Percentiles rank a stretch among this genome's conserved stretches.
Conservation (phyloP, 2,797 vertebrate genomes). For the Halcyon leucocephala region DNA sequence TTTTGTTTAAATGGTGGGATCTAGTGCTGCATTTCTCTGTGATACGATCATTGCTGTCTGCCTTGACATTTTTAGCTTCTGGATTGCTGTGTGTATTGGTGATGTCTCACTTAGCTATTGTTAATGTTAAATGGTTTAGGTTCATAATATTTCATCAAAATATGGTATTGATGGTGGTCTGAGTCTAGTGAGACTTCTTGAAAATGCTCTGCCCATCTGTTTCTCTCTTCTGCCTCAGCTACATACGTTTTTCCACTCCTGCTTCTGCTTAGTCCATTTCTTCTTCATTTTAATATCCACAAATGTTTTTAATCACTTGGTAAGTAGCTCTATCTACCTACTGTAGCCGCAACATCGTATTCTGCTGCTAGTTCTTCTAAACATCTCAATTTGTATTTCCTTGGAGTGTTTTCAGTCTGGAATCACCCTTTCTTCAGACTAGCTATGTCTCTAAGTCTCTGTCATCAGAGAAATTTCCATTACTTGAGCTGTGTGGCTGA, state of each 20-base stretch:
- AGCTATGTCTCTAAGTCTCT: background rate
- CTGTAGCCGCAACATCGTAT: background rate
- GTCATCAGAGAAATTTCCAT: background rate
- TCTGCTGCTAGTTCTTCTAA: background rate
- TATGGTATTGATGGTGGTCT: background rate
- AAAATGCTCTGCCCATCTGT: constrained; percentile 33
- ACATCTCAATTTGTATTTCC: background rate
- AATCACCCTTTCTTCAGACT: background rate
- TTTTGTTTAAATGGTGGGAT: background rate
- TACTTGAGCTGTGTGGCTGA: background rate
- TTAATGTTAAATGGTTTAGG: background rate
- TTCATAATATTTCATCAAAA: constrained; percentile 34
- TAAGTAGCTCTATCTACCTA: background rate
- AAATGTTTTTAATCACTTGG: background rate
- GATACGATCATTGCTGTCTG: background rate
- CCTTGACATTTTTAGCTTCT: background rate
- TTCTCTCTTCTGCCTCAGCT: constrained; percentile 24
- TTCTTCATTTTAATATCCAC: background rate
- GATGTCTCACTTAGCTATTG: background rate
- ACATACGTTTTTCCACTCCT: background rate
- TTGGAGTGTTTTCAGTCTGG: background rate
- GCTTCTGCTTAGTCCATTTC: background rate
- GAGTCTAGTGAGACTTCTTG: constrained; percentile 13
- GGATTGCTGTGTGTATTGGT: background rate
- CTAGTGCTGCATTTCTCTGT: background rate